phyloP scores from a whole-genome alignment of 2,888 invertebrate genomes.

The Tryphoninae sp. region DNA sequence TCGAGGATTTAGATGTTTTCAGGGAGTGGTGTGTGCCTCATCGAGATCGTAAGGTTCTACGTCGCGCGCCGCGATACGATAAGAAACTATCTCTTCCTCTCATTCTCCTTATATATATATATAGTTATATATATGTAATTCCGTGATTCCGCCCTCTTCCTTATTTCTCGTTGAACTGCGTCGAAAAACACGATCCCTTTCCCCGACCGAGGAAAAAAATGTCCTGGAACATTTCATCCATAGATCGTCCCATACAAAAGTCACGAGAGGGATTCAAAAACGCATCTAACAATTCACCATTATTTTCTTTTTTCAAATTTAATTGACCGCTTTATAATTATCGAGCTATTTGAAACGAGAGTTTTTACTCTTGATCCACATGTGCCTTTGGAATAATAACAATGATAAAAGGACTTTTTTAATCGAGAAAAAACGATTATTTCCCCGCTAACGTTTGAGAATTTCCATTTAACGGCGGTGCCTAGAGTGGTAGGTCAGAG shows the following conservation, averaged over 20 bases:
- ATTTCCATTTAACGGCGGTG: no score
- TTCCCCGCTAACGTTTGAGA: no score
- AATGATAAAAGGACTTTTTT: no score
- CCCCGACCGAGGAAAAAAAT: not conserved
- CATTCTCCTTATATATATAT: slow-evolving; percentile 14
- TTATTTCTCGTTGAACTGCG: slow-evolving; percentile 28
- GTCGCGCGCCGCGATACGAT: slow-evolving; percentile 37
- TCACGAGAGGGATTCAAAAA: not conserved
- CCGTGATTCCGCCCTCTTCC: not conserved
- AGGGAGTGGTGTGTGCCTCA: slow-evolving; percentile 11
- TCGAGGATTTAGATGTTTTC: slow-evolving; percentile 52
- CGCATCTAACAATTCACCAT: no score
- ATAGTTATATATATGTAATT: no score
- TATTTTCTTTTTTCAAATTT: no score
- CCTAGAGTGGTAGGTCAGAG: not conserved
- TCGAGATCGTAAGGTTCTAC: slow-evolving; percentile 45
- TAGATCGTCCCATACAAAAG: not conserved
- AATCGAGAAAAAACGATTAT: no score
- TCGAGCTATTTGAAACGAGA: no score
- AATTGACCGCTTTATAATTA: no score
- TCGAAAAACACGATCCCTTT: slow-evolving; percentile 4
- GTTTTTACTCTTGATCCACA: no score
- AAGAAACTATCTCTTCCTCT: slow-evolving; percentile 50
- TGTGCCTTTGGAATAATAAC: no score
- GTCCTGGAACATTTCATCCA: not conserved